Base-by-base conservation (phyloP, 53 echinoderm and acorn worm species). In the Mesocentrotus franciscanus region DNA sequence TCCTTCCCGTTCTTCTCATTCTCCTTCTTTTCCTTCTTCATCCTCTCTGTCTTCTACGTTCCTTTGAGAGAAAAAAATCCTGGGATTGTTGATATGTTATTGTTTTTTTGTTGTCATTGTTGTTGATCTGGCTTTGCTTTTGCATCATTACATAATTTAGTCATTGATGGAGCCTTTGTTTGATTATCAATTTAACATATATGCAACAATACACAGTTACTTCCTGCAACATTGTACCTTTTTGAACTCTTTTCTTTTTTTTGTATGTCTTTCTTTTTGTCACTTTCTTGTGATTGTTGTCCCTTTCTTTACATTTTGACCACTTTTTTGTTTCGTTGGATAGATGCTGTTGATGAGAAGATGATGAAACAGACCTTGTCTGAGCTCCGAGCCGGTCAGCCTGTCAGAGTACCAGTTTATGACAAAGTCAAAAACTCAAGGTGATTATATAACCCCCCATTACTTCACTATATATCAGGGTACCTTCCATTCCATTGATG, bases 361-460 rank as follows among this genome's bases (percentile, higher is more conserved):
- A 89, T 99, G 96, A 97, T 99, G 93, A 97, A 95, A 94, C 91
- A 97, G 8, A 98, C 97, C 13, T 75, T 99, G 20, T 92, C 95
- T 56, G 97, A 96, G 60, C 95, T 99, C 22, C 59, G 84, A 11
- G 94, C 96, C 26, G 99, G 99, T 15, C 96, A 99, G 42, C 95
- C 97, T 0, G 98, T 98, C 35, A 96, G 98, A 70, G 96, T 99
- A 55, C 99, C 99, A 85, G 95, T 96, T 20, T 99, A 99, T 94
- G 99, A 99, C 74, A 97, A 97, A 95, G 96, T 95, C 93, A 95
- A 97, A 34, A 98, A 99, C 84, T 97, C 99, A 34, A 97, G 99
- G 99, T 99, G 57, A 96, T 81, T 74, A 33, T 62, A 13, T 75
- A 30, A 64, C 64, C 64, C 15, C 20, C 17, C 64, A 18, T 16